These are phyloP conservation scores for Anableps anableps DNA, from an alignment of 2,797 vertebrate genomes.

Conservation along the genomic window DNA sequence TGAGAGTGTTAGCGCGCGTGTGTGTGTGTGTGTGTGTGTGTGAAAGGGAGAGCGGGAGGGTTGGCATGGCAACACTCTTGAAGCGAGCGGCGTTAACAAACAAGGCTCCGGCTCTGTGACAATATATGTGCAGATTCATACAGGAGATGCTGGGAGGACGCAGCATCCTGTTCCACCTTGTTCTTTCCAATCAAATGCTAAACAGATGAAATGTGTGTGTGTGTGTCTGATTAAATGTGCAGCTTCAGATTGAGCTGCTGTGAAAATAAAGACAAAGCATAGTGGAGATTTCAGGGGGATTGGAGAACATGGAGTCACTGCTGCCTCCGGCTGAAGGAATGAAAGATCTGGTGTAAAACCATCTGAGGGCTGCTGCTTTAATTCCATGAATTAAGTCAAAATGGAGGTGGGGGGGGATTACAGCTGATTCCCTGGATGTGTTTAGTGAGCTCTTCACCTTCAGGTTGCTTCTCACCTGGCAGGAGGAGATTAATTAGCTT, in stretches of 20 bases:
- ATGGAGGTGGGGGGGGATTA: conserved; percentile 14
- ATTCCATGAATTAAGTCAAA: conserved; percentile 56
- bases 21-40: neutral
- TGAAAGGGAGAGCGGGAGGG: conserved; percentile 37
- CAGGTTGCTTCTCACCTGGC: conserved; percentile 59
- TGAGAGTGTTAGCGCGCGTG: neutral
- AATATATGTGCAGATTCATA: conserved; percentile 66
- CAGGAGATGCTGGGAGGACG: conserved; percentile 40
- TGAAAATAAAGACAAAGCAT: conserved; percentile 54
- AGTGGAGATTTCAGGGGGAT: conserved; percentile 59
- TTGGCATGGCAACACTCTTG: conserved; percentile 80
- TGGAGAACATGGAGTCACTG: conserved; percentile 49
- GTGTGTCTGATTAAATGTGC: conserved; percentile 48
- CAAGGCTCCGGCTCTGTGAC: conserved; percentile 58
- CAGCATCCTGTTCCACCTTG: conserved; percentile 39
- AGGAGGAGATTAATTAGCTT: conserved; percentile 56
- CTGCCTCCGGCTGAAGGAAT: conserved; percentile 46
- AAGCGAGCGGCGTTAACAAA: conserved; percentile 75
- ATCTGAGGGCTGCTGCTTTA: conserved; percentile 44
- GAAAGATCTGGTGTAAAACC: conserved; percentile 39
- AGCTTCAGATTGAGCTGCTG: conserved; percentile 54
- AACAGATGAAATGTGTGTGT: conserved; percentile 30
- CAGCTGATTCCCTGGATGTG: conserved; percentile 17
- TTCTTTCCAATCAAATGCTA: conserved; percentile 38
- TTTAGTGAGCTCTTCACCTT: conserved; percentile 24